Conservation (phyloP, 2,113 vertebrate species). For the Sprattus sprattus region DNA sequence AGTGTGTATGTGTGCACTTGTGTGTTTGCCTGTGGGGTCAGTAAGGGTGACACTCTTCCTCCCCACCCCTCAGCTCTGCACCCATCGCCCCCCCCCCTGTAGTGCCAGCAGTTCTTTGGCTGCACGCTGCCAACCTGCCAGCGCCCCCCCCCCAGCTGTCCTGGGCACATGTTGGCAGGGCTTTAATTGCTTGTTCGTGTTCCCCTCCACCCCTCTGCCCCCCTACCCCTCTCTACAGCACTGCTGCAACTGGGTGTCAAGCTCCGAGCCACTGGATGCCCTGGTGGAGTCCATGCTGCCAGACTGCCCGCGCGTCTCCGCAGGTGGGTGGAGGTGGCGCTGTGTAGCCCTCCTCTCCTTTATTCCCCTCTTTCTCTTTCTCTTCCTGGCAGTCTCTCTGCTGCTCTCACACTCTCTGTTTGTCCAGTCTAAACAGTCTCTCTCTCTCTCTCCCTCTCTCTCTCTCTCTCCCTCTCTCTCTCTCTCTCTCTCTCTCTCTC, state of each 20-base stretch:
- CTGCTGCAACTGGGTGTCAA: constrained; percentile 97
- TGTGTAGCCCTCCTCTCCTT: neutral
- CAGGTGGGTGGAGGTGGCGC: constrained; percentile 76
- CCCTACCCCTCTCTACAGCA: constrained; percentile 70
- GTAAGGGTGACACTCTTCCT: constrained; percentile 34
- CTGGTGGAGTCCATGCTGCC: constrained; percentile 91
- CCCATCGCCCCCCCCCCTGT: constrained; percentile 1
- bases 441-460: neutral
- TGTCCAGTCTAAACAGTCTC: too few species aligned
- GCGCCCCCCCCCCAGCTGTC: constrained; percentile 38
- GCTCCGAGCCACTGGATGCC: constrained; percentile 88
- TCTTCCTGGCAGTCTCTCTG: neutral
- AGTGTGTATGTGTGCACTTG: neutral
- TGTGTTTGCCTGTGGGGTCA: constrained; percentile 17
- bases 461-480: neutral
- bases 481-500: neutral
- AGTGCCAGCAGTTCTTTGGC: constrained; percentile 24
- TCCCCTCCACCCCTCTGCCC: constrained; percentile 25
- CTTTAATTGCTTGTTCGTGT: constrained; percentile 42
- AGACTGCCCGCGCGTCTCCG: constrained; percentile 91
- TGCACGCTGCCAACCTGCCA: constrained; percentile 31
- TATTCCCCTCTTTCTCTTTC: neutral
- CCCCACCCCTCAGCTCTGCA: neutral
- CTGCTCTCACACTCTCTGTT: neutral
- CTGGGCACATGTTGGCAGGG: constrained; percentile 29